Conservation (phyloP, 1,140 invertebrate genomes). For the Hypothenemus hampei region DNA sequence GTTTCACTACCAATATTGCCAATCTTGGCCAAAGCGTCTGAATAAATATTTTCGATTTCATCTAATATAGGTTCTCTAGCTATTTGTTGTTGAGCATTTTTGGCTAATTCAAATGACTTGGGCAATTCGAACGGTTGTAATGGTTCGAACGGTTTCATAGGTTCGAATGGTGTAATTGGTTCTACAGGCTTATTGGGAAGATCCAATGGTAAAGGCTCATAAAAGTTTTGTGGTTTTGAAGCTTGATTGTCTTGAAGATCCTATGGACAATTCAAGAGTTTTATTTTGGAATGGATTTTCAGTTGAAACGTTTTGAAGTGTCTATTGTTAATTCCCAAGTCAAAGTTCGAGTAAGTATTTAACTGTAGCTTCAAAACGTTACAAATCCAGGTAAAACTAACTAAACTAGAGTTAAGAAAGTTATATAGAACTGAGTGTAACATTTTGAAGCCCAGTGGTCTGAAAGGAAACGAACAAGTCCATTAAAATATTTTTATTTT, state of each 20-base stretch:
- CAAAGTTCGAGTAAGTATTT: constrained; percentile 14
- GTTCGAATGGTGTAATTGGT: constrained; percentile 13
- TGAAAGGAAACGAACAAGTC: constrained; percentile 33
- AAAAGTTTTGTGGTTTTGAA: not conserved
- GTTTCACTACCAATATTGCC: constrained; percentile 8
- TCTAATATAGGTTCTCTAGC: constrained; percentile 6
- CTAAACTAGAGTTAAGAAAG: constrained; percentile 36
- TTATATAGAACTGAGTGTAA: constrained; percentile 47
- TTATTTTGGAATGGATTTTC: too few relatives aligned
- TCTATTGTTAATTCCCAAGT: not conserved
- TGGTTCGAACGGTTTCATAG: constrained; percentile 30
- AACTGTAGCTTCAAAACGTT: constrained; percentile 46
- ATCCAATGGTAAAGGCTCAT: constrained; percentile 15
- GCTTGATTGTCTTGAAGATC: too few relatives aligned
- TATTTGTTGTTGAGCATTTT: constrained; percentile 35
- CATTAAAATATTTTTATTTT: not conserved
- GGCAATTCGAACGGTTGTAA: constrained; percentile 35
- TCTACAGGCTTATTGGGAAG: not conserved
- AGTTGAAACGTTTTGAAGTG: too few relatives aligned
- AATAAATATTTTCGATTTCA: constrained; percentile 22
- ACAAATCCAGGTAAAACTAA: constrained; percentile 27
- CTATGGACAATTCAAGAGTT: too few relatives aligned
- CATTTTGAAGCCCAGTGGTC: constrained; percentile 44
- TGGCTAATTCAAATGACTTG: constrained; percentile 34
- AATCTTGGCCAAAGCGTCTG: constrained; percentile 19